phyloP scores from a whole-genome alignment of 1,140 invertebrate species.

The Drosophila obscura region DNA sequence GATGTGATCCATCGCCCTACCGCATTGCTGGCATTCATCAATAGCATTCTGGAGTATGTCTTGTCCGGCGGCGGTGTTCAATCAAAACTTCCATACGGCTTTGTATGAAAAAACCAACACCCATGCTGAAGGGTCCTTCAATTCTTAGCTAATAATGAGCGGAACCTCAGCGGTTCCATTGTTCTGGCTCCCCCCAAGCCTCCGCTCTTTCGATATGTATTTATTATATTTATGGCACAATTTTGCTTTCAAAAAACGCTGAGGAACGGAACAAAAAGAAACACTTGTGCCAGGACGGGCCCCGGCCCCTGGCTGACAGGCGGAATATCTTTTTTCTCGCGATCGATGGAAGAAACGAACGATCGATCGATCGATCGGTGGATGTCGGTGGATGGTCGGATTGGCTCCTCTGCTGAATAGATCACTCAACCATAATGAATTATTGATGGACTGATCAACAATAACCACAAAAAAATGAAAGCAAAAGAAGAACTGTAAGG shows the following conservation, averaged over 20 bases:
- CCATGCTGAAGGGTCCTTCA: constrained; percentile 73
- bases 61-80: constrained; percentile 37
- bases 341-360: constrained; percentile 29
- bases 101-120: constrained; percentile 73
- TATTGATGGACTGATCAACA: constrained; percentile 65
- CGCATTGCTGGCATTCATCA: constrained; percentile 60
- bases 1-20: constrained; percentile 57
- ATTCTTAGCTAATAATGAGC: constrained; percentile 69
- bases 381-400: constrained; percentile 23
- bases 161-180: constrained; percentile 61
- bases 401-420: constrained; percentile 60
- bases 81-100: constrained; percentile 58
- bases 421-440: constrained; percentile 76
- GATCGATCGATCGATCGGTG: constrained; percentile 18
- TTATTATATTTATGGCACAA: constrained; percentile 81
- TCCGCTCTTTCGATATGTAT: constrained; percentile 42
- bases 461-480: constrained; percentile 26
- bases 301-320: constrained; percentile 59
- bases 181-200: constrained; percentile 34
- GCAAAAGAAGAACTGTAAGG: neutral
- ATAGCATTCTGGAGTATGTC: constrained; percentile 37
- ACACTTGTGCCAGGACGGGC: constrained; percentile 57
- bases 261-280: constrained; percentile 46
- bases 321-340: constrained; percentile 82
- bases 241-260: constrained; percentile 57